Evolutionary conservation across 2,888 invertebrate genomes (phyloP).

Genomic region (Romanomermis culicivorax): DNA sequence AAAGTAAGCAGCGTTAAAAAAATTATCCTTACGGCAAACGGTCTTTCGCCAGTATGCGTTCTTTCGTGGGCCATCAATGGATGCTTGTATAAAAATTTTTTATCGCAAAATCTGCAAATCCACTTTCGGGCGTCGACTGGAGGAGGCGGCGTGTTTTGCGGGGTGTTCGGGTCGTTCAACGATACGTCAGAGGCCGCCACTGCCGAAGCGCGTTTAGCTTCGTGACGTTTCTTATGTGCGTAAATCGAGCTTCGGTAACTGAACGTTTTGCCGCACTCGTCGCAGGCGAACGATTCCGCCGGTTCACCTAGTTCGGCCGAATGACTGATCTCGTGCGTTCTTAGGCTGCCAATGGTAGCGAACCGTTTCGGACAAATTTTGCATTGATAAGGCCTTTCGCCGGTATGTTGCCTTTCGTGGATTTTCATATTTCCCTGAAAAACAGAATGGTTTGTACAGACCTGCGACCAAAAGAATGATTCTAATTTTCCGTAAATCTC

Average conservation of each 20-base stretch:
- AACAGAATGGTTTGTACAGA: constrained; percentile 1
- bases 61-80: constrained; percentile 12
- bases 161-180: neutral
- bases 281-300: constrained; percentile 3
- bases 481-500: too few species aligned
- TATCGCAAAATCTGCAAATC: constrained; percentile 9
- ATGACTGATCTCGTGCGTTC: constrained; percentile 10
- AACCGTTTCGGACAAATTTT: constrained; percentile 8
- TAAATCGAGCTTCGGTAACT: constrained; percentile 9
- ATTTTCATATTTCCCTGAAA: constrained; percentile 11
- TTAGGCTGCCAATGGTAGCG: constrained; percentile 8
- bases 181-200: too few species aligned
- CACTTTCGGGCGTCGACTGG: neutral
- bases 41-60: constrained; percentile 14
- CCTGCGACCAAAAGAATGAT: neutral
- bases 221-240: constrained; percentile 9
- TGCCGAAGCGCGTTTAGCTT: neutral
- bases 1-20: too few species aligned
- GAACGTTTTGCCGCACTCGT: constrained; percentile 7
- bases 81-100: constrained; percentile 7
- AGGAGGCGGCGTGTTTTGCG: too few species aligned
- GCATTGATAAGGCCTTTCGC: constrained; percentile 8
- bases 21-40: constrained; percentile 10
- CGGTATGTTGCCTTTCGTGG: constrained; percentile 11
- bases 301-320: neutral